Base-by-base conservation (phyloP, 53 echinoderm and acorn worm species). In the Zoroaster sp. region DNA sequence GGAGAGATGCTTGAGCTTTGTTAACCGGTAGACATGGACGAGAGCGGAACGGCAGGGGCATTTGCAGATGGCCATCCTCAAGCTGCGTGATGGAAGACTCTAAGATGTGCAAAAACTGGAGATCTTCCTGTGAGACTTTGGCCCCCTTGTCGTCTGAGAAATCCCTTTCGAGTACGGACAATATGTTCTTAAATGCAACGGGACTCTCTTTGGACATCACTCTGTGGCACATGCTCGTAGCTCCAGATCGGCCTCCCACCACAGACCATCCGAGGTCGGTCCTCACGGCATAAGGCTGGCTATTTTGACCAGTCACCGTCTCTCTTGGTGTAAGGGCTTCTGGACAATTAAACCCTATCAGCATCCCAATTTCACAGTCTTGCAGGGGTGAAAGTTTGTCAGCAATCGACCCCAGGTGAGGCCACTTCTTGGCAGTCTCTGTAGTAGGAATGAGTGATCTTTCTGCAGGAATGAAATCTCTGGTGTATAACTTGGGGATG, bases 211-310 rank as follows among this genome's bases (percentile, higher is more conserved):
- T 65, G 0, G 82, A 35, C 49, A 42, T 35, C 12, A 63, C 73
- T 52, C 74, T 69, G 66, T 80, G 88, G 36, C 88, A 68, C 41
- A 51, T 17, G 15, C 78, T 51, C 11, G 78, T 88, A 33, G 40
- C 40, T 14, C 85, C 75, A 23, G 77, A 53, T 18, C 69, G 72
- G 3, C 40, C 55, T n/a, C 33, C 54, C 2, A 93, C 87, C 9
- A 90, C 41, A 9, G 86, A 86, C 93, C 86, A 93, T 2, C 89
- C 92, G 2, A 86, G 87, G 40, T 93, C 90, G 35, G 93, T 93
- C 87, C 73, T 90, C 35, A 93, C 42, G 0, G 75, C 79, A 86
- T 70, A 91, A 6, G 87, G 75, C 66, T 91, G 87, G 32, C 41
- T 90, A 4, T 44, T 13, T 23, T 52, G 68, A 47, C 92, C 88